Percentiles rank a stretch among this genome's conserved stretches.
These are phyloP conservation scores for Seladonia tumulorum DNA, from an alignment of 2,888 invertebrate species.

Conservation along the genomic window DNA sequence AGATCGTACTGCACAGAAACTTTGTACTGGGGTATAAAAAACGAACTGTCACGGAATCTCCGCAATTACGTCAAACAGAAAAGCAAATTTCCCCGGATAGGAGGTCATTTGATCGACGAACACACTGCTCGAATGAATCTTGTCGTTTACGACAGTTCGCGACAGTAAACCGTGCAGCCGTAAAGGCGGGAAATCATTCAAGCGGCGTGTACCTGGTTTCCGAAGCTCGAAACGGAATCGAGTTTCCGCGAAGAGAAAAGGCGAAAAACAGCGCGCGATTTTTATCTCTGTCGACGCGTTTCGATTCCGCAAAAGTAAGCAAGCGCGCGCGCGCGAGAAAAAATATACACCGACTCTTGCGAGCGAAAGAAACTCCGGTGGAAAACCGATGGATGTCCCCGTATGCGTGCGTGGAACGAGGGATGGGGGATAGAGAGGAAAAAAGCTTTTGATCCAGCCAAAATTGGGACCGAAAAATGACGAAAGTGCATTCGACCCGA, in stretches of 20 bases:
- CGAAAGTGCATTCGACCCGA: slow-evolving; percentile 41
- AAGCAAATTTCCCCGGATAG: not conserved
- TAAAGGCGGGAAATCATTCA: slow-evolving; percentile 10
- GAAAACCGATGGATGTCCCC: not conserved
- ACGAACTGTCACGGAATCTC: not conserved
- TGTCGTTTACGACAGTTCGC: not conserved
- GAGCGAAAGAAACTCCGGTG: not conserved
- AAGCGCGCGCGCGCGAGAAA: not conserved
- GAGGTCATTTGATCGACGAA: not conserved
- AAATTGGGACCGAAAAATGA: slow-evolving; percentile 40
- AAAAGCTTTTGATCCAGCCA: slow-evolving; percentile 37
- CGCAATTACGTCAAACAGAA: not conserved
- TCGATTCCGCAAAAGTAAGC: not conserved
- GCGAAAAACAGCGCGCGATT: not conserved
- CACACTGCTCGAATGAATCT: not conserved
- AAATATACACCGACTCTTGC: not conserved
- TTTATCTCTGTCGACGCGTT: not conserved
- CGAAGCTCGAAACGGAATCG: not conserved
- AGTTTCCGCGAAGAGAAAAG: slow-evolving; percentile 4
- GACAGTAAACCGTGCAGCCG: not conserved
- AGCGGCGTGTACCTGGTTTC: not conserved
- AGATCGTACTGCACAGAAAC: not conserved
- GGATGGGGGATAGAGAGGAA: not conserved
- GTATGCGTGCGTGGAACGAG: not conserved
- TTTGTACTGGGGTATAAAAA: not conserved